Evolutionary conservation across 2,113 vertebrate species (phyloP), one percentile per base, ranked within the genome.

Genomic region (Nestor notabilis): DNA sequence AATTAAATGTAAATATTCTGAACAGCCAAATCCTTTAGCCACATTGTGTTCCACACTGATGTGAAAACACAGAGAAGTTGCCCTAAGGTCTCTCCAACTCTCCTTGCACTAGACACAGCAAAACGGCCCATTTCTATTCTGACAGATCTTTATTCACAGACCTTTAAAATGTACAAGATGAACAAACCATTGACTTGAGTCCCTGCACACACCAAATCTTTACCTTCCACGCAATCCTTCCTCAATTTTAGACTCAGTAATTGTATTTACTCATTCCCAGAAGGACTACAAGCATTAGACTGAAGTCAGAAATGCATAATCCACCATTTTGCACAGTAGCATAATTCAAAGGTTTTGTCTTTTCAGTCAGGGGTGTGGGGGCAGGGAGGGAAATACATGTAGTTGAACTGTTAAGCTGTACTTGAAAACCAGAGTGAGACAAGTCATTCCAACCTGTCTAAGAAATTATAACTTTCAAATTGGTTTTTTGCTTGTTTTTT

Each of bases 1-100:
- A 75, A 71, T 90, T 77, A 90, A 94, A 93, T 70, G 63, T 33
- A 94, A 93, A 96, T 83, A 92, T 52, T 66, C 79, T 43, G n/a
- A 92, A 65, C 50, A 71, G 68, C 64, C 88, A 95, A 92, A 83
- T 81, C 39, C 58, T 70, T 95, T 65, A 89, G 27, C 72, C 68
- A 87, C 72, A 79, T 35, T 0, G 0, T 31, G 33, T 91, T 82
- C 93, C 60, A 52, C 13, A 61, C 44, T 18, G 37, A 56, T 63
- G n/a, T 50, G 60, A 74, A 92, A 89, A 72, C 49, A 87, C 12
- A 35, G 33, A 90, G 63, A 74, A 83, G 49, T 44, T 83, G 33
- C 43, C 76, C 76, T 25, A 37, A 95, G 55, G 86, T 87, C 76
- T 70, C 50, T 87, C 53, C 39, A 83, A 3, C 28, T 86, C 33